Evolutionary conservation across 2,888 invertebrate species (phyloP).

Genomic region (Acronicta leporina): DNA sequence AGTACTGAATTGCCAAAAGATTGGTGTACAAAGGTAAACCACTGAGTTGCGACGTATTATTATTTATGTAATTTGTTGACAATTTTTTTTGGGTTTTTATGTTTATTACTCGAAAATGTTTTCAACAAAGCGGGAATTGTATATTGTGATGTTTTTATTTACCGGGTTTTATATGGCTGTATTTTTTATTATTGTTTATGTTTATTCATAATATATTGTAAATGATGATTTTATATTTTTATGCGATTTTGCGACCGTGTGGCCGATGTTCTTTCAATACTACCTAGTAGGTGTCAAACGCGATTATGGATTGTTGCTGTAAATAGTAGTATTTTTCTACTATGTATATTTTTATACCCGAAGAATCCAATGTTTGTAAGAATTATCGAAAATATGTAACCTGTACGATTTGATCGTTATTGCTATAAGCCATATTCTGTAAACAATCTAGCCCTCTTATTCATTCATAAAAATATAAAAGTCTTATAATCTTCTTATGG

Average conservation of each 20-base stretch:
- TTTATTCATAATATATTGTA: constrained; percentile 17
- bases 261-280: constrained; percentile 21
- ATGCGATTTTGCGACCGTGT: constrained; percentile 10
- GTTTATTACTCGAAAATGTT: constrained; percentile 25
- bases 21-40: neutral
- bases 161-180: constrained; percentile 41
- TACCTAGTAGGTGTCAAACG: constrained; percentile 20
- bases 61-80: constrained; percentile 45
- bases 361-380: constrained; percentile 34
- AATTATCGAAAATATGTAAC: constrained; percentile 30
- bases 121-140: constrained; percentile 21
- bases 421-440: neutral
- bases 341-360: constrained; percentile 48
- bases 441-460: no score
- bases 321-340: constrained; percentile 49
- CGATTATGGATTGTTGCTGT: constrained; percentile 44
- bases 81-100: constrained; percentile 44
- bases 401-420: constrained; percentile 5
- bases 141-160: constrained; percentile 41
- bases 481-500: no score
- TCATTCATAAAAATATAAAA: no score
- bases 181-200: constrained; percentile 31
- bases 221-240: constrained; percentile 22
- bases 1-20: constrained; percentile 14
- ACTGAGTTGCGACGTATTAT: constrained; percentile 25